phyloP scores from a whole-genome alignment of 2,113 vertebrate genomes.

The Hypanus sabinus region DNA sequence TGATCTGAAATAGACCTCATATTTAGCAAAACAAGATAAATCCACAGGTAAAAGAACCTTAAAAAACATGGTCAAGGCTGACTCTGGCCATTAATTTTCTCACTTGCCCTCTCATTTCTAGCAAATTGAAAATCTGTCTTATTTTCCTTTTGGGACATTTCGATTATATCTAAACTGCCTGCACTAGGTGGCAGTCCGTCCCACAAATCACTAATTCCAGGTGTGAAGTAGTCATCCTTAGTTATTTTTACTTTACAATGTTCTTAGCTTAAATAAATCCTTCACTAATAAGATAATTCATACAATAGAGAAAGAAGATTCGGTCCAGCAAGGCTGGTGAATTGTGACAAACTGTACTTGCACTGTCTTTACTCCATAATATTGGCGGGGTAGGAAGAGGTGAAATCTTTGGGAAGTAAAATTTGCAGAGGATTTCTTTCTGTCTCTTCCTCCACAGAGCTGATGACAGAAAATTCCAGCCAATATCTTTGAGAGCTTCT shows the following conservation, averaged over 20 bases:
- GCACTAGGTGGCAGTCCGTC: slow-evolving; percentile 28
- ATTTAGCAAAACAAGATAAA: background rate
- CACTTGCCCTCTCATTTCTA: background rate
- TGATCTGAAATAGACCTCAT: slow-evolving; percentile 7
- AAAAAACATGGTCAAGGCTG: background rate
- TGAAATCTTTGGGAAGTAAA: background rate
- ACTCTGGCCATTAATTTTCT: background rate
- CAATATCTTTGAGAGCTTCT: background rate
- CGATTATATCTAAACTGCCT: slow-evolving; percentile 1
- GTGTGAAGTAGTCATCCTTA: slow-evolving; percentile 17
- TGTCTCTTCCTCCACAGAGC: background rate
- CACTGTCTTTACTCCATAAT: background rate
- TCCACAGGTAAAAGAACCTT: background rate
- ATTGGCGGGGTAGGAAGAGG: background rate
- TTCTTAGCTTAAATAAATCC: background rate
- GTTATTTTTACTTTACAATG: background rate
- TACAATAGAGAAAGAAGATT: background rate
- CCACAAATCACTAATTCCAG: slow-evolving; percentile 15
- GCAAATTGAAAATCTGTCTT: slow-evolving; percentile 1
- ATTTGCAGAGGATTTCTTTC: background rate
- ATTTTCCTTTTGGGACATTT: slow-evolving; percentile 32
- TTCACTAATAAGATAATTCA: background rate
- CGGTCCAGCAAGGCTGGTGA: background rate
- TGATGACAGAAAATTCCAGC: background rate
- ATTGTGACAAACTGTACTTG: background rate